Evolutionary conservation across 2,113 vertebrate genomes (phyloP), one percentile per base, ranked within the genome.

Genomic region (Pseudolaguvia tuberculata): DNA sequence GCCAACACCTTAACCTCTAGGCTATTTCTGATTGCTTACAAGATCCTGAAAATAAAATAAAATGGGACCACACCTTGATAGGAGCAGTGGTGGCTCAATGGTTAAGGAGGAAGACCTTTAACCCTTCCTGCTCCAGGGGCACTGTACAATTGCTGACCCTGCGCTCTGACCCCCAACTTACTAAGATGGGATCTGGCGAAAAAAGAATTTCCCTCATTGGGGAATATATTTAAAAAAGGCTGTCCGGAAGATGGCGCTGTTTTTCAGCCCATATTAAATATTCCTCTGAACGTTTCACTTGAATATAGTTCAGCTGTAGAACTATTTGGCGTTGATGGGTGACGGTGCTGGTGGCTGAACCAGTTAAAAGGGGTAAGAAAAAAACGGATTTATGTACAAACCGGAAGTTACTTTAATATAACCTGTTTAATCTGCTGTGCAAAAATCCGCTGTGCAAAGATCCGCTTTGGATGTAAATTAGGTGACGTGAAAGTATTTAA

Each of bases 231-330:
- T n/a, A n/a, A n/a, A n/a, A n/a, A 1, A 42, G 48, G 11, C 42
- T 63, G 12, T 57, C 75, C 79, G 48, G n/a, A 8, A 62, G 55
- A 68, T 21, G 73, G 73, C 69, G 73, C 69, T 61, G 23, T 48
- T 62, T 39, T 10, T 21, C 58, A 29, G 21, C 48, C 18, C 65
- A 23, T 12, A 31, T 14, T 21, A 18, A 39, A 12, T 29, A 5
- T 50, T 35, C 5, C 15, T 39, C 13, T n/a, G 4, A n/a, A 39
- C 3, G 15, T 12, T 17, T 13, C 1, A 5, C 31, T 13, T 70
- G 11, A 56, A 70, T 56, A 25, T 50, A 29, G 17, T 50, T 47
- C 6, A 17, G 9, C 9, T 56, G 13, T 39, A 2, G 29, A 39
- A 10, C 8, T 55, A 8, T 53, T 18, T 12, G 31, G 14, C 13